Conservation (phyloP, 2,113 vertebrate genomes). For the Diadophis punctatus region DNA sequence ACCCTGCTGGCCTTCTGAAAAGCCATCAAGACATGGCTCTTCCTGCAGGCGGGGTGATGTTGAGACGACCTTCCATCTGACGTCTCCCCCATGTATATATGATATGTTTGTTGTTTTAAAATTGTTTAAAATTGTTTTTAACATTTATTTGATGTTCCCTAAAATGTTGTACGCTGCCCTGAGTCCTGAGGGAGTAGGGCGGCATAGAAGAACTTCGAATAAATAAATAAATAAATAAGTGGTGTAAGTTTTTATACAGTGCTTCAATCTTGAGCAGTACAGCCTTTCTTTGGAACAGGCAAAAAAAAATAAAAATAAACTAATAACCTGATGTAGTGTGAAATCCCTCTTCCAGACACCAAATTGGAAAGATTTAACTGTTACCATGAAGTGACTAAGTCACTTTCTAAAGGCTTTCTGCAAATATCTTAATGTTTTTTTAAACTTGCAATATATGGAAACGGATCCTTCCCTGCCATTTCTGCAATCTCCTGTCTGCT, state of each 20-base stretch:
- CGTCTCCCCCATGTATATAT: too few species aligned
- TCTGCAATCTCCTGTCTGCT: neutral
- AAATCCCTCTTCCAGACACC: neutral
- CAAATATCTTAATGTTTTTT: neutral
- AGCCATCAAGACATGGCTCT: too few species aligned
- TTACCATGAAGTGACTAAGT: neutral
- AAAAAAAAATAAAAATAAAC: neutral
- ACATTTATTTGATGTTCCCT: too few species aligned
- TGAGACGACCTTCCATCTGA: too few species aligned
- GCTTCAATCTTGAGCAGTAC: constrained; percentile 69
- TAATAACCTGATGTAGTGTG: neutral
- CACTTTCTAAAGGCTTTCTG: neutral
- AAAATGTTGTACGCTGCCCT: too few species aligned
- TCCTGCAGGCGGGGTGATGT: too few species aligned
- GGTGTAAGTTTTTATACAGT: constrained; percentile 31
- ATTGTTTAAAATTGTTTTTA: too few species aligned
- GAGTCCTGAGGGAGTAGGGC: too few species aligned
- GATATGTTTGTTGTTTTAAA: too few species aligned
- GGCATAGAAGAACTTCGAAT: too few species aligned
- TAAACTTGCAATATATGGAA: neutral
- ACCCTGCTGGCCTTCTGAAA: too few species aligned
- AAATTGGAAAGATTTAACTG: neutral
- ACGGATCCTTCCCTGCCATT: neutral
- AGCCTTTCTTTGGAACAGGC: constrained; percentile 76
- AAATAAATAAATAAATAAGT: too few species aligned